phyloP scores from a whole-genome alignment of 2,113 vertebrate species.

The Platichthys flesus region DNA sequence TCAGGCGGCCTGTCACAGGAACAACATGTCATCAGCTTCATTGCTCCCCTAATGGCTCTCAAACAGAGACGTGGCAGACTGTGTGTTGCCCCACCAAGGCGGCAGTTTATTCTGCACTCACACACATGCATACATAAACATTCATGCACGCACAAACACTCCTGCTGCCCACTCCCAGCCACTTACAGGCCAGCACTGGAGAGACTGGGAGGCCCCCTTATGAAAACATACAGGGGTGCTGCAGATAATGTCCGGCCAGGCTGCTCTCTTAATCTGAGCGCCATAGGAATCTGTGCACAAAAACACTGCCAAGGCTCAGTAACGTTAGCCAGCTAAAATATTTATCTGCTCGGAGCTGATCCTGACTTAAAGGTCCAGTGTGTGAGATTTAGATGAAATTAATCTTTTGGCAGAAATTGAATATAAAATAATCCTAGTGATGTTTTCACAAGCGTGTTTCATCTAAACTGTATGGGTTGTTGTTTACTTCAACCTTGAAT shows the following conservation, averaged over 20 bases:
- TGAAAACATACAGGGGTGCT: slow-evolving; percentile 73
- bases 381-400: no score
- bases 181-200: slow-evolving; percentile 60
- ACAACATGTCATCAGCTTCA: slow-evolving; percentile 84
- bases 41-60: slow-evolving; percentile 74
- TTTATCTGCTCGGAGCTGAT: slow-evolving; percentile 40
- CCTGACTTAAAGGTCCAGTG: not conserved
- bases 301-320: slow-evolving; percentile 39
- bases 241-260: slow-evolving; percentile 71
- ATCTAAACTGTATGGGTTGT: no score
- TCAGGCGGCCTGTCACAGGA: slow-evolving; percentile 76
- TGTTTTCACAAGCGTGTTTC: no score
- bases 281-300: slow-evolving; percentile 40
- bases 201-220: slow-evolving; percentile 70
- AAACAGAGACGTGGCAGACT: slow-evolving; percentile 74
- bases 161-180: slow-evolving; percentile 57
- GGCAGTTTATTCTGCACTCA: slow-evolving; percentile 43
- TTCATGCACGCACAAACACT: slow-evolving; percentile 46
- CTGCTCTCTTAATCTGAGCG: slow-evolving; percentile 53
- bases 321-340: slow-evolving; percentile 52
- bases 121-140: slow-evolving; percentile 49
- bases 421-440: no score
- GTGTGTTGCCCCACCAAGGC: slow-evolving; percentile 63
- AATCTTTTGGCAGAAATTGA: no score
- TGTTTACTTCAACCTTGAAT: no score